A percentile compares a stretch with the other conserved stretches of the same genome.
These are phyloP conservation scores for Pelosia muscerda DNA, from an alignment of 2,888 invertebrate species.

Conservation along the genomic window DNA sequence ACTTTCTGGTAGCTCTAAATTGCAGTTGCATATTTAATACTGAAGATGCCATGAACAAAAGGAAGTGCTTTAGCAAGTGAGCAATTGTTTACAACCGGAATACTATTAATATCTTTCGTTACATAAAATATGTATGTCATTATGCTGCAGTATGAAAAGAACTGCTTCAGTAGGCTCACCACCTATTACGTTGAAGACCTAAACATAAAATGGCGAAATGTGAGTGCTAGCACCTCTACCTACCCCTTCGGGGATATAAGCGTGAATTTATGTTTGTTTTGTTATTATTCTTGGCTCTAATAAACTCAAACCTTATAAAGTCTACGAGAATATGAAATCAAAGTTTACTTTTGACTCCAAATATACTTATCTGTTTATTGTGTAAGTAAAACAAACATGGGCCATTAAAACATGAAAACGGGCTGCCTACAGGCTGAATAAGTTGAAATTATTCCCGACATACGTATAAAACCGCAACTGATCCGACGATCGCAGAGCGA, in stretches of 20 bases:
- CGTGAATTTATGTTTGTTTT: too few relatives aligned
- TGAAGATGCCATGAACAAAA: background rate
- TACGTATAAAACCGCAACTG: conserved; percentile 61
- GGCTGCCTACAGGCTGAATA: conserved; percentile 36
- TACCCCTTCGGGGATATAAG: too few relatives aligned
- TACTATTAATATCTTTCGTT: background rate
- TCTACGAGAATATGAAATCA: background rate
- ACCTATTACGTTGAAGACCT: too few relatives aligned
- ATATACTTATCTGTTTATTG: background rate
- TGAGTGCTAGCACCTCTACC: too few relatives aligned
- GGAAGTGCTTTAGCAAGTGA: background rate
- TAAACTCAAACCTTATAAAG: background rate
- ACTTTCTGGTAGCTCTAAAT: conserved; percentile 4
- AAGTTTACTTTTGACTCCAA: background rate
- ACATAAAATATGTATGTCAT: background rate
- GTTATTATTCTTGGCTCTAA: too few relatives aligned
- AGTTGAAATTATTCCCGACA: conserved; percentile 53
- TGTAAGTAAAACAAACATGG: background rate
- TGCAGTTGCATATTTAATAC: background rate
- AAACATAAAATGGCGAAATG: too few relatives aligned
- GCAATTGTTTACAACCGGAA: background rate
- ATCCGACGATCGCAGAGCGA: conserved; percentile 50
- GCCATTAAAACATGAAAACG: conserved; percentile 14
- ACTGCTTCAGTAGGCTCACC: too few relatives aligned
- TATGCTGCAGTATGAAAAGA: background rate